phyloP scores from a whole-genome alignment of 2,113 vertebrate species.

The Empidonax alnorum region DNA sequence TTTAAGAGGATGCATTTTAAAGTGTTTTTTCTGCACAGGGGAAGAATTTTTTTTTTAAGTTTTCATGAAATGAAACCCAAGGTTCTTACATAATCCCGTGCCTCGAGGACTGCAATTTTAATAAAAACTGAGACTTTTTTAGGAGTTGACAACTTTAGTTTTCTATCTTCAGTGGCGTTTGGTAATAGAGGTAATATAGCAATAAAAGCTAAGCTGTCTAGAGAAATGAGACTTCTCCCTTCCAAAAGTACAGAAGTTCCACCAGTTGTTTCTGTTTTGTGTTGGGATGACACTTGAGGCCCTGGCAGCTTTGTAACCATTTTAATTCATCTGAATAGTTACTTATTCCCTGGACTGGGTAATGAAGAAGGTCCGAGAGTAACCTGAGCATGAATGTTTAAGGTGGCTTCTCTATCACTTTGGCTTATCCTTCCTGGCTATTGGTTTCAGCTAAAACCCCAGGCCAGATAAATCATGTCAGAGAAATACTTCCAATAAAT shows the following conservation, averaged over 20 bases:
- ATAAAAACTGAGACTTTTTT: constrained; percentile 3
- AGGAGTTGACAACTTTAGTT: neutral
- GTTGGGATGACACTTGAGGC: neutral
- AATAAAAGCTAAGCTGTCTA: neutral
- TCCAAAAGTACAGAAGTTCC: neutral
- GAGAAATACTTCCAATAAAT: neutral
- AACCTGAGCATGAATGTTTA: neutral
- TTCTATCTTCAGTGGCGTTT: neutral
- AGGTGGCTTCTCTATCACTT: neutral
- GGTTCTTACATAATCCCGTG: constrained; percentile 13
- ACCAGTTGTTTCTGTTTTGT: neutral
- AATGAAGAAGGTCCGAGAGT: neutral
- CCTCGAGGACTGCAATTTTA: constrained; percentile 8
- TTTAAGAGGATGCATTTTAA: neutral
- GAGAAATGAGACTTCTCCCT: neutral
- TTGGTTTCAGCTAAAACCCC: neutral
- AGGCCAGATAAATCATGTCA: neutral
- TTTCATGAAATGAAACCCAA: neutral
- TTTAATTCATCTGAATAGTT: neutral
- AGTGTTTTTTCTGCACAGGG: neutral
- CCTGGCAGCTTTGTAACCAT: neutral
- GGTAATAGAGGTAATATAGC: neutral
- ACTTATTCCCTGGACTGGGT: neutral
- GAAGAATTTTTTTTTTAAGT: neutral
- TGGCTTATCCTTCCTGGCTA: neutral